Evolutionary conservation across 2,888 invertebrate genomes (phyloP), one percentile per base, ranked within the genome.

Genomic region (Lobophora halterata): DNA sequence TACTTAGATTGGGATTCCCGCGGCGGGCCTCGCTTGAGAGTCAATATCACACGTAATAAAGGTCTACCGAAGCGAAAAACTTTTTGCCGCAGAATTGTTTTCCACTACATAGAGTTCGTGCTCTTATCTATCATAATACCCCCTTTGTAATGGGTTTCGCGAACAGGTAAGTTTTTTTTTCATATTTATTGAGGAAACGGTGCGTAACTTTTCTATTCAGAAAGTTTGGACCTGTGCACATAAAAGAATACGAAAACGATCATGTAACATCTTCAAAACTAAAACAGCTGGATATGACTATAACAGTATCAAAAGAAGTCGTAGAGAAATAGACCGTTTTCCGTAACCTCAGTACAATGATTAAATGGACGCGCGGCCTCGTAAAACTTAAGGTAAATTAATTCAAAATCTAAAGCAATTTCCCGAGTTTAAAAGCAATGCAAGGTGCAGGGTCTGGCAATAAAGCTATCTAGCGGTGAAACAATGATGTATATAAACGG

Each of bases 21-120:
- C 54, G 55, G 52, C 55, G 58, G 56, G 56, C 54, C 62, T 64
- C 61, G 63, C 58, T 64, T 59, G 65, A 68, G 70, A 79, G 72
- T 74, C 78, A 71, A 79, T 79, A 79, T 77, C 72, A 72, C 75
- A 71, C 71, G 74, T 73, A 76, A 78, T 79, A 77, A 75, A 72
- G 62, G 63, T 61, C 71, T 62, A 70, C 63, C 67, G 72, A 66
- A 66, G 60, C 70, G 72, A 65, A 66, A 71, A 75, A 72, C 62
- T 75, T 77, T 65, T 61, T 56, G 56, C 61, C 61, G 55, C 63
- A 56, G 68, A 76, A 77, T 78, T 79, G 74, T 78, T 79, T 76
- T 70, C 64, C 60, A 65, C 71, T 63, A 65, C 64, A 62, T 65
- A 58, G 59, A 61, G 59, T 64, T 62, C 55, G 60, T 58, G 52